These are phyloP conservation scores for Eumacrocentrus americanus DNA, from an alignment of 2,888 invertebrate genomes.

Conservation along the genomic window DNA sequence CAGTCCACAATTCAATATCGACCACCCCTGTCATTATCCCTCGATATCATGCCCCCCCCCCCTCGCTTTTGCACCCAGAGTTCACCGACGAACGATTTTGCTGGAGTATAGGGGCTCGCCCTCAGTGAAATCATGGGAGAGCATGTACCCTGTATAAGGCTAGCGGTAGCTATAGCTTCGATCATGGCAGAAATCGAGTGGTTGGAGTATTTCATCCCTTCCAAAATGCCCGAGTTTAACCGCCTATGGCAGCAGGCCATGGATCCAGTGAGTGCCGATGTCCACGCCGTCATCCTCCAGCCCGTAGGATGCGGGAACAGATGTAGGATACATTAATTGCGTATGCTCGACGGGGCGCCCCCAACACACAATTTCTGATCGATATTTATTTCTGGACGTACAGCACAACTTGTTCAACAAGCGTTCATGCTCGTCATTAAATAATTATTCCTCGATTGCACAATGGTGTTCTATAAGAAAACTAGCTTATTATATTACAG, in stretches of 20 bases:
- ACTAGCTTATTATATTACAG: too few relatives aligned
- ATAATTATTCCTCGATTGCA: slow-evolving; percentile 4
- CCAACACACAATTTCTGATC: slow-evolving; percentile 30
- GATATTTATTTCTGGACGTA: slow-evolving; percentile 28
- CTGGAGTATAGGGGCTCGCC: slow-evolving; percentile 6
- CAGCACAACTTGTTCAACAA: neutral
- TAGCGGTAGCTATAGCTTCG: neutral
- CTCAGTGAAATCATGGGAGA: too few relatives aligned
- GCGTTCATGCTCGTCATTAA: too few relatives aligned
- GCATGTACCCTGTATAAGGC: neutral
- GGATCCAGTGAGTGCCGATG: slow-evolving; percentile 23
- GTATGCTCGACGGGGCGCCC: slow-evolving; percentile 19
- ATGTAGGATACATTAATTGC: slow-evolving; percentile 52
- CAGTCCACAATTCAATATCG: slow-evolving; percentile 54
- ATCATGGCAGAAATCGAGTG: neutral
- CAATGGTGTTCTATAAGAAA: too few relatives aligned
- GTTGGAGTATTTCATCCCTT: slow-evolving; percentile 21
- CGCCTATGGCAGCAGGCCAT: slow-evolving; percentile 7
- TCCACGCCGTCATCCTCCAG: slow-evolving; percentile 11
- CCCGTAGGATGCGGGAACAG: slow-evolving; percentile 44
- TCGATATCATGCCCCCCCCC: slow-evolving; percentile 38
- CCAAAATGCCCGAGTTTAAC: slow-evolving; percentile 3
- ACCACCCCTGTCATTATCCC: slow-evolving; percentile 39
- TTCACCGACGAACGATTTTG: slow-evolving; percentile 29
- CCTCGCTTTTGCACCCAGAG: neutral